phyloP scores from a whole-genome alignment of 2,888 invertebrate species.

The Achlya flavicornis region DNA sequence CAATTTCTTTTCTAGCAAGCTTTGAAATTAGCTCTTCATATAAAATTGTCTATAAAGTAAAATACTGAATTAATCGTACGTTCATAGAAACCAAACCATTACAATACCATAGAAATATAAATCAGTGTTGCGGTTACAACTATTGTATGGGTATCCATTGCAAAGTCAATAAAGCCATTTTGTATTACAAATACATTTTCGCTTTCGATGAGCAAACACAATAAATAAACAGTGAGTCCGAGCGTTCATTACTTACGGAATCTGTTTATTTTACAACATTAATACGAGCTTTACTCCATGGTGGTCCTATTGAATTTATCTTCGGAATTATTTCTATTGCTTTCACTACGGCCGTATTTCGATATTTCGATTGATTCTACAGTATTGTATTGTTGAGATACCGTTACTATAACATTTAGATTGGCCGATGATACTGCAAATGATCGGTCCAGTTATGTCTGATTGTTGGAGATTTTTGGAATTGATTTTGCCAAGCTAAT shows the following conservation, averaged over 20 bases:
- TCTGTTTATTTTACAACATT: constrained; percentile 61
- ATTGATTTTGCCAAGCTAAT: constrained; percentile 50
- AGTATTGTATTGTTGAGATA: constrained; percentile 39
- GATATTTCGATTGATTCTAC: constrained; percentile 60
- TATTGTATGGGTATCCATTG: constrained; percentile 12
- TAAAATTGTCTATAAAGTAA: neutral
- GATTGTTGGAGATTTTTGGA: constrained; percentile 59
- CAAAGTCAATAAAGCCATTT: constrained; percentile 45
- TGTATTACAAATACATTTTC: constrained; percentile 51
- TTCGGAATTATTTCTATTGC: constrained; percentile 48
- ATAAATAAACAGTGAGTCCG: constrained; percentile 46
- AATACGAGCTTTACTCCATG: constrained; percentile 48
- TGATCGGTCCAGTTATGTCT: constrained; percentile 62
- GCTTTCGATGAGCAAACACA: constrained; percentile 49
- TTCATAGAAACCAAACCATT: constrained; percentile 3
- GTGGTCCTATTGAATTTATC: constrained; percentile 68
- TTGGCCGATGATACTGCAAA: constrained; percentile 60
- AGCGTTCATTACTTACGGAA: constrained; percentile 53
- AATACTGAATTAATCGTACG: neutral
- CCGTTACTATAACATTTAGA: constrained; percentile 61
- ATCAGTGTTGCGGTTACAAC: constrained; percentile 12
- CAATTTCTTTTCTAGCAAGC: neutral
- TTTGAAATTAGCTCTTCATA: neutral
- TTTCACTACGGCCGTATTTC: constrained; percentile 38
- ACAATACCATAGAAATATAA: constrained; percentile 11